Base-by-base conservation (phyloP, 2,113 vertebrate species). In the Charadrius vociferus region DNA sequence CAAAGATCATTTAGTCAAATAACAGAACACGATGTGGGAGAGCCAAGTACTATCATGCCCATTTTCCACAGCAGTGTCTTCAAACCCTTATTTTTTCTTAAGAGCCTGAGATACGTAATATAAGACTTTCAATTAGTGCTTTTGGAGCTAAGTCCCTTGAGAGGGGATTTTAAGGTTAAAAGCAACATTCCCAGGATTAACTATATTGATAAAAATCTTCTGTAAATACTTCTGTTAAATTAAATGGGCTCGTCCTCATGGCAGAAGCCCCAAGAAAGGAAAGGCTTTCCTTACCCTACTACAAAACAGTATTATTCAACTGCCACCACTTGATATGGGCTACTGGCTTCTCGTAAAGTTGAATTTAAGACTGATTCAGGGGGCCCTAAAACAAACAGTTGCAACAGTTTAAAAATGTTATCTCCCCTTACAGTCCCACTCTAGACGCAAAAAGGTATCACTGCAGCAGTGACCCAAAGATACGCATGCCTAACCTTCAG, bases 291-390 rank as follows among this genome's bases (percentile, higher is more conserved):
- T 74, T 19, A 59, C 23, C 10, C 19, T 30, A 10, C 59, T 29
- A 29, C 13, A 1, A 11, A 78, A n/a, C 9, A 24, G 9, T 12
- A 62, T 10, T 62, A 23, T n/a, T 79, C 4, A 0, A 49, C 18
- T 43, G 24, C 0, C 0, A 81, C 7, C 24, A 56, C 13, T 75
- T 67, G 30, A 52, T 53, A 65, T 3, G 7, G 14, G 23, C 17
- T 56, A 7, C 45, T 3, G 14, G 16, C 21, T 67, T 59, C 32
- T 19, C 11, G 1, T 20, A 26, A 78, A 63, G 2, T 2, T 34
- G 23, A 75, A 67, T 34, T 71, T 12, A 37, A 55, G 23, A 73
- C 15, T 34, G 30, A 47, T 63, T 43, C 22, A 12, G 34, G 14
- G 7, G 2, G 50, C 29, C 17, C 7, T 41, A 3, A 81, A 74